These are phyloP conservation scores for Leptinotarsa lineolata DNA, from an alignment of 1,140 invertebrate species.

Conservation along the genomic window DNA sequence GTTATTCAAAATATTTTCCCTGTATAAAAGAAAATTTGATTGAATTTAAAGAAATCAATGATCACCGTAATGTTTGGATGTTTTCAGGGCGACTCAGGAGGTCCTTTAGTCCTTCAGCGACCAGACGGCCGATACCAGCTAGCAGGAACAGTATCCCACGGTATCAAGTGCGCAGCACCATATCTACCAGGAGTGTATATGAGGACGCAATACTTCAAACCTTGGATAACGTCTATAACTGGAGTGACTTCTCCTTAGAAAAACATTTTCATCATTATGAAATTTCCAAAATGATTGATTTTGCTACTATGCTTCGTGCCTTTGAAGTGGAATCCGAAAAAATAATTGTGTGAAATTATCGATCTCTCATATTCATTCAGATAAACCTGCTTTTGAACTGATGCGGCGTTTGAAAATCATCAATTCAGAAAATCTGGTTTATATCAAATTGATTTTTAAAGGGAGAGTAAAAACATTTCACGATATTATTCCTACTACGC, in stretches of 20 bases:
- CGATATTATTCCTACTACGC: no score
- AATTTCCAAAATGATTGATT: background rate
- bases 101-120: slow-evolving; percentile 83
- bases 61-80: background rate
- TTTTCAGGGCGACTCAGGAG: slow-evolving; percentile 88
- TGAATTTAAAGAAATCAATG: background rate
- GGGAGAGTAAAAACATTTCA: no score
- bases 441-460: no score
- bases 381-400: no score
- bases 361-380: no score
- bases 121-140: slow-evolving; percentile 85
- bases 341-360: no score
- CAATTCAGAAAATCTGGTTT: no score
- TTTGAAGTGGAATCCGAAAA: no score
- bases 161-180: slow-evolving; percentile 90
- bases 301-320: background rate
- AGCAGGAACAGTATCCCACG: slow-evolving; percentile 92
- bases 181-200: slow-evolving; percentile 91
- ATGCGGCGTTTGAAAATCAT: no score
- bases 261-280: background rate
- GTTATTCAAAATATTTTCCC: no score
- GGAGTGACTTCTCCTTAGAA: slow-evolving; percentile 60
- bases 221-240: slow-evolving; percentile 86
- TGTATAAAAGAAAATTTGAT: no score
- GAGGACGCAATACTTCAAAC: slow-evolving; percentile 88